Evolutionary conservation across 2,888 invertebrate species (phyloP).

Genomic region (Rotaria magnacalcarata): DNA sequence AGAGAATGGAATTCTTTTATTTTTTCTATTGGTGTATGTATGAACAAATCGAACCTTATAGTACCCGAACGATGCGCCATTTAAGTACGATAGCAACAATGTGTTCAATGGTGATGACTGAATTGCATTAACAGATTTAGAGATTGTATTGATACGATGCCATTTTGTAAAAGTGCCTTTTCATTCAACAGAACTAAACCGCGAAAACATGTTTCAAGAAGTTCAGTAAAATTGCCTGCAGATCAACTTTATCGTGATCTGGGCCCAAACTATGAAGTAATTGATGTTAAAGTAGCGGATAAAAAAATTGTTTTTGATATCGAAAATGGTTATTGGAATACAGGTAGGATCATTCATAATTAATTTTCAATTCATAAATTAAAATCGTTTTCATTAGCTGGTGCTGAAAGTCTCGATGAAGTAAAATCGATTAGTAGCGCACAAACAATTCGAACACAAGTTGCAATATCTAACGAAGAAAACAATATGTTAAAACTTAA

Average conservation of each 20-base stretch:
- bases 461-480: slow-evolving; percentile 69
- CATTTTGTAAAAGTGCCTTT: slow-evolving; percentile 57
- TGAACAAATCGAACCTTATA: background rate
- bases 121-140: background rate
- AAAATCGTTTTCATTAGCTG: background rate
- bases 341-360: background rate
- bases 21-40: background rate
- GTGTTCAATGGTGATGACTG: background rate
- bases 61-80: background rate
- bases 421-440: slow-evolving; percentile 51
- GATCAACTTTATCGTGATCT: slow-evolving; percentile 56
- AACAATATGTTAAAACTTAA: slow-evolving; percentile 72
- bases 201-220: slow-evolving; percentile 55
- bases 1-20: too few relatives aligned
- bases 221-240: slow-evolving; percentile 57
- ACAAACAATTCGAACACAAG: slow-evolving; percentile 66
- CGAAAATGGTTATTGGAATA: slow-evolving; percentile 46
- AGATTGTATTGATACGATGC: slow-evolving; percentile 46
- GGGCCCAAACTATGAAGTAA: slow-evolving; percentile 64
- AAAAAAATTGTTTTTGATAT: slow-evolving; percentile 71
- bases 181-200: slow-evolving; percentile 57
- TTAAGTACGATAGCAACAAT: background rate
- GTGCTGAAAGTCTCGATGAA: slow-evolving; percentile 48
- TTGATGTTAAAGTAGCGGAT: slow-evolving; percentile 69
- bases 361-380: background rate